A percentile compares a stretch with the other conserved stretches of the same genome.
phyloP scores from a whole-genome alignment of 2,797 vertebrate species.

The Halcyon smyrnensis region DNA sequence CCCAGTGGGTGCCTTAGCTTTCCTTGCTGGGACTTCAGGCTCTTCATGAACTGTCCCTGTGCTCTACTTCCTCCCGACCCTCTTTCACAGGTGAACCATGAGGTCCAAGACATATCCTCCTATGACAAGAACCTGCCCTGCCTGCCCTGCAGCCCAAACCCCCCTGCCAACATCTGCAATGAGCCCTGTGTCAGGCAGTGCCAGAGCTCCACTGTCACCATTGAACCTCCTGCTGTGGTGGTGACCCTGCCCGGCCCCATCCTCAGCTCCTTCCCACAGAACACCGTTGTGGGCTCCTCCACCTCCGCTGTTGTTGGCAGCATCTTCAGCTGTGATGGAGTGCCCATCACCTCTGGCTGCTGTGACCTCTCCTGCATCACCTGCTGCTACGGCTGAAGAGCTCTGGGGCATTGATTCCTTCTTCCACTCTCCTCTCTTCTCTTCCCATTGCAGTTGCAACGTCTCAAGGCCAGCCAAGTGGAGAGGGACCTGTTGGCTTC shows the following conservation, averaged over 20 bases:
- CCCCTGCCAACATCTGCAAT: not conserved
- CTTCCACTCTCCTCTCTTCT: too few species aligned
- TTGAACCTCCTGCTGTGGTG: accelerated
- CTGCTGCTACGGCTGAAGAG: not conserved
- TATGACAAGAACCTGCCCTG: too few species aligned
- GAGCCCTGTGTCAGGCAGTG: not conserved
- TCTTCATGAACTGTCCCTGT: too few species aligned
- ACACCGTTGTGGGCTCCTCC: not conserved
- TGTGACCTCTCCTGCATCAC: not conserved
- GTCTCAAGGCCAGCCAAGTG: too few species aligned
- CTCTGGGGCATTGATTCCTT: too few species aligned
- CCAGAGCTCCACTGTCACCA: not conserved
- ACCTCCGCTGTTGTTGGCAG: not conserved
- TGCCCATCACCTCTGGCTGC: not conserved
- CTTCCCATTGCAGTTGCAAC: too few species aligned
- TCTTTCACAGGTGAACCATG: too few species aligned
- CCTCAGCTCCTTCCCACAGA: not conserved
- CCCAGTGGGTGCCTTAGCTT: too few species aligned
- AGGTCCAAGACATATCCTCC: too few species aligned
- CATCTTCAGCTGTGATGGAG: not conserved
- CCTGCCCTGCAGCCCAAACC: not conserved
- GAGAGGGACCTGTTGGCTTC: too few species aligned
- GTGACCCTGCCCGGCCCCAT: not conserved
- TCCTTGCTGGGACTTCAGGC: too few species aligned
- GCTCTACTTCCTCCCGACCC: too few species aligned